A percentile compares a stretch with the other conserved stretches of the same genome.
These are phyloP conservation scores for Pammene fasciana DNA, from an alignment of 2,888 invertebrate genomes.

Conservation along the genomic window DNA sequence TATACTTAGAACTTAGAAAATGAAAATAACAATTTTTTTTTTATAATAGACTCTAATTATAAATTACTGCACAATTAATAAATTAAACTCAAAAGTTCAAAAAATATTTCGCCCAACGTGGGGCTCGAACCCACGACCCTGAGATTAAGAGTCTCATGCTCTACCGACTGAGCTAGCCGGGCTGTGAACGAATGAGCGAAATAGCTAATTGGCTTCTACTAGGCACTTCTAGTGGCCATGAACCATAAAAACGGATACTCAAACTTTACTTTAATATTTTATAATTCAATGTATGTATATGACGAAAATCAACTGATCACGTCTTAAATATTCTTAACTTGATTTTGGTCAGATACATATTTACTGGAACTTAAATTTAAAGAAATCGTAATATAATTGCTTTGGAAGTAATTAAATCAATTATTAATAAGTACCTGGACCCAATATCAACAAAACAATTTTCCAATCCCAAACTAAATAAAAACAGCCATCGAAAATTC, in stretches of 20 bases:
- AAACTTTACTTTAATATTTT: conserved; percentile 10
- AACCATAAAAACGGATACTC: conserved; percentile 7
- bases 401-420: neutral
- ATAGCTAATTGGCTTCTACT: neutral
- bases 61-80: no score
- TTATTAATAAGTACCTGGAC: neutral
- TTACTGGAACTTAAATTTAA: no score
- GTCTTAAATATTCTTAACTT: no score
- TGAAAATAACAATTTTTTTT: no score
- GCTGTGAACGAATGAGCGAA: conserved; percentile 49
- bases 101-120: conserved; percentile 70
- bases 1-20: no score
- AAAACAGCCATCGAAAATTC: conserved; percentile 32
- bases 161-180: conserved; percentile 85
- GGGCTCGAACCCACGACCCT: conserved; percentile 84
- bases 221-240: neutral
- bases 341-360: no score
- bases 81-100: neutral
- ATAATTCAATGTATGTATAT: neutral
- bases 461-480: conserved; percentile 22
- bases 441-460: conserved; percentile 18
- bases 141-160: conserved; percentile 86
- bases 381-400: no score
- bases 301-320: no score
- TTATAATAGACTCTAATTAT: no score